Base-by-base conservation (phyloP, 2,113 vertebrate species). In the Myiopsitta monachus region DNA sequence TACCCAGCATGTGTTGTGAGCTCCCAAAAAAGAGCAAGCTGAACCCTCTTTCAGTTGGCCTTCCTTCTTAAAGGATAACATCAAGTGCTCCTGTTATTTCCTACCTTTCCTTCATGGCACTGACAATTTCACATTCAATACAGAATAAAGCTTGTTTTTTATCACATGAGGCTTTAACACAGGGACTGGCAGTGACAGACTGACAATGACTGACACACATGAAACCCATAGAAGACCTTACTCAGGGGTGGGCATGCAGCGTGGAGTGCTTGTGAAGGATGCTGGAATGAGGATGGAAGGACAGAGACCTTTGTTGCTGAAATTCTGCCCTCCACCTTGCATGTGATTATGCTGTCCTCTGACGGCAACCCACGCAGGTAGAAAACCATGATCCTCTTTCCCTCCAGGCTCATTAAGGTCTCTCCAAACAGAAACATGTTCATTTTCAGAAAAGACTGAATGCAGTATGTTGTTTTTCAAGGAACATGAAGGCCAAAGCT, bases 191-290 rank as follows among this genome's bases (percentile, higher is more conserved):
- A 80, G 31, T 49, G 31, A 33, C 15, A 28, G 51, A 52, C 51
- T 52, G 27, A 52, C 26, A 52, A 52, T 52, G 51, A 10, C 51
- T 52, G 15, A 52, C 23, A 33, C 17, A 54, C 2, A 10, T 22
- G 23, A 17, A 72, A 7, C 11, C 57, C 15, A 26, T 26, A 5
- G 26, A 55, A 41, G 26, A 75, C 8, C 33, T 78, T 87, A 64
- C 13, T 5, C 21, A 36, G 33, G 7, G 5, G 7, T 6, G 1
- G 27, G 24, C 12, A 28, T 0, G 3, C 15, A 41, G 11, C 5
- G 6, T 38, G 13, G 31, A 7, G 7, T 57, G 19, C 43, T 52
- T 78, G 31, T 28, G 31, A 16, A 80, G 7, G 6, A 27, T 39
- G 31, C 33, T n/a, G 15, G 28, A 74, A 70, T 7, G 12, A 19